Evolutionary conservation across 2,797 vertebrate genomes (phyloP), one percentile per base, ranked within the genome.

Genomic region (Florisuga fusca): DNA sequence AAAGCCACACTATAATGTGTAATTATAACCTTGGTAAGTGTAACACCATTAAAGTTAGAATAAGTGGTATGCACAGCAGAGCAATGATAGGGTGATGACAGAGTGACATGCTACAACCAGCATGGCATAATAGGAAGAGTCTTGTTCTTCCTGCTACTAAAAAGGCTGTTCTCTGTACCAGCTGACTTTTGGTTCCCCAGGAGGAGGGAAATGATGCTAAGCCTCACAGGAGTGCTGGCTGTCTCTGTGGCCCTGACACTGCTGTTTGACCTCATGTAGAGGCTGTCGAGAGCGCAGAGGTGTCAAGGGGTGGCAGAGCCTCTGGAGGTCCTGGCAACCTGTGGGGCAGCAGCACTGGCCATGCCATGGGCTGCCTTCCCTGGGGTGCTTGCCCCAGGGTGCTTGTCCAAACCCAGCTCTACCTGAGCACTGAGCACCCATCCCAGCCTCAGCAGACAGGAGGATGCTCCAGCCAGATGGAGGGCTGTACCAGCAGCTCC

Each of bases 61-160:
- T 71, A 55, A 92, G 84, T 79, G 83, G 96, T 25, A 48, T 84
- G 87, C 0, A 0, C 67, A 88, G 84, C 58, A 23, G 76, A 86
- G 93, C 57, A 71, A 33, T 94, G 95, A 96, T 94, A 74, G 89
- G 87, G 95, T 96, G 94, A 94, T 95, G 95, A 96, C 84, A 96
- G 95, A 94, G 71, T 94, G 92, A 96, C 94, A 93, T 86, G 85
- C 80, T 91, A 31, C 90, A 95, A 96, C 79, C 87, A 94, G 71
- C 58, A n/a, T 18, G 12, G 73, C 86, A 84, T 87, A 96, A 87
- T 88, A 68, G 88, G 92, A 95, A 92, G 92, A 93, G 54, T 82
- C 85, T 73, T 84, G 26, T 84, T 95, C 59, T 84, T 93, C 55
- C 79, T 93, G 55, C 76, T 94, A 4, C 82, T 94, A 91, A 88